Percentiles rank a stretch among this genome's conserved stretches.
Evolutionary conservation across 2,888 invertebrate species (phyloP).

Genomic region (Opisthograptis luteolata): DNA sequence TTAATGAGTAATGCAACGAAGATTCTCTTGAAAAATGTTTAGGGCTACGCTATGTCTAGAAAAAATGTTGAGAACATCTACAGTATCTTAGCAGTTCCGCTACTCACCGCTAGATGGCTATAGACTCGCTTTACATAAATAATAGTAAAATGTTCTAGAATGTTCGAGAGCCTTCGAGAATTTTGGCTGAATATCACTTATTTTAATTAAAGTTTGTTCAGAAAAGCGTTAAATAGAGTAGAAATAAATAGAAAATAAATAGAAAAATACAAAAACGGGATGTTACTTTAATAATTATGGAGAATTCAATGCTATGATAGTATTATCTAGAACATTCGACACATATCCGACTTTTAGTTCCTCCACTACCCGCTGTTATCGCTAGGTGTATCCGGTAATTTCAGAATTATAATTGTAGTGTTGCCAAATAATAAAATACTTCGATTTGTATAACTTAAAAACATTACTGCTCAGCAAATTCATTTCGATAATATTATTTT

Average conservation of each 20-base stretch:
- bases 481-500: too few species aligned
- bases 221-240: neutral
- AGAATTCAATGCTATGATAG: conserved; percentile 16
- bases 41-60: neutral
- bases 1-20: too few species aligned
- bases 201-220: conserved; percentile 38
- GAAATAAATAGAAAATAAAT: neutral
- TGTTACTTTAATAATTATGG: neutral
- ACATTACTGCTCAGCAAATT: too few species aligned
- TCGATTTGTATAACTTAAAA: neutral
- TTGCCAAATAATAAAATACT: neutral
- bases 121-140: neutral
- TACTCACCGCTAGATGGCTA: conserved; percentile 49
- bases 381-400: conserved; percentile 56
- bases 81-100: conserved; percentile 33
- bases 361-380: conserved; percentile 44
- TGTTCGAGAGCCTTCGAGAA: conserved; percentile 32
- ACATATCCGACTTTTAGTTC: conserved; percentile 57
- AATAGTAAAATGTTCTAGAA: conserved; percentile 50
- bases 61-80: conserved; percentile 56
- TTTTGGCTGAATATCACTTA: neutral
- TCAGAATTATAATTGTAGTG: neutral
- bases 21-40: too few species aligned
- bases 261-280: neutral
- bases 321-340: conserved; percentile 66